Evolutionary conservation across 2,113 vertebrate genomes (phyloP).

Genomic region (Arenaria interpres): DNA sequence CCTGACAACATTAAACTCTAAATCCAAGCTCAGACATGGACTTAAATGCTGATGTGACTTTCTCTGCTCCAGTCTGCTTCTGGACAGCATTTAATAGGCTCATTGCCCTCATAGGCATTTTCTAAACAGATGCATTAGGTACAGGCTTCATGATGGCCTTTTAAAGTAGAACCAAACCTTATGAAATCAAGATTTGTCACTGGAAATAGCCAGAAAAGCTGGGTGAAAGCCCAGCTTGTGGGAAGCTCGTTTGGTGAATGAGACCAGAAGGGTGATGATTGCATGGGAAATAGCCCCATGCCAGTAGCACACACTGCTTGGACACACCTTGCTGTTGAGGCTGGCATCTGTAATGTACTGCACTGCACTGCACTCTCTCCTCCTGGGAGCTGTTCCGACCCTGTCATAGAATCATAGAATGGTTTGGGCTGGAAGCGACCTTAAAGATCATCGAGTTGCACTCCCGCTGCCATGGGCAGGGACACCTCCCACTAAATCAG

Average conservation of each 20-base stretch:
- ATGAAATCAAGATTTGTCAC: neutral
- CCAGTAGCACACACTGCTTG: neutral
- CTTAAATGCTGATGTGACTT: neutral
- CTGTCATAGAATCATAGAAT: too few relatives aligned
- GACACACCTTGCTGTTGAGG: accelerated
- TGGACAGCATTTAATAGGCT: neutral
- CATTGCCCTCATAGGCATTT: neutral
- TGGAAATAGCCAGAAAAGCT: neutral
- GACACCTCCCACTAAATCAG: too few relatives aligned
- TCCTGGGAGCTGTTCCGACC: accelerated
- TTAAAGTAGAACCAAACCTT: neutral
- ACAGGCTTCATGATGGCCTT: neutral
- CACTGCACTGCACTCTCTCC: neutral
- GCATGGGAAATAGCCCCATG: neutral
- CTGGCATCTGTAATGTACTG: neutral
- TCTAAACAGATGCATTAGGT: neutral
- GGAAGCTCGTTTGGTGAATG: neutral
- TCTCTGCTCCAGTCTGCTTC: neutral
- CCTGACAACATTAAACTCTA: neutral
- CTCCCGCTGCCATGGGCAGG: too few relatives aligned
- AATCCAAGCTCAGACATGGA: neutral
- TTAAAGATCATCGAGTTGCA: too few relatives aligned
- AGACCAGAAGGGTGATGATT: neutral
- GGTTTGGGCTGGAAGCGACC: too few relatives aligned
- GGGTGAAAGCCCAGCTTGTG: neutral